These are phyloP conservation scores for Conomelus anceps DNA, from an alignment of 2,888 invertebrate genomes.

Conservation along the genomic window DNA sequence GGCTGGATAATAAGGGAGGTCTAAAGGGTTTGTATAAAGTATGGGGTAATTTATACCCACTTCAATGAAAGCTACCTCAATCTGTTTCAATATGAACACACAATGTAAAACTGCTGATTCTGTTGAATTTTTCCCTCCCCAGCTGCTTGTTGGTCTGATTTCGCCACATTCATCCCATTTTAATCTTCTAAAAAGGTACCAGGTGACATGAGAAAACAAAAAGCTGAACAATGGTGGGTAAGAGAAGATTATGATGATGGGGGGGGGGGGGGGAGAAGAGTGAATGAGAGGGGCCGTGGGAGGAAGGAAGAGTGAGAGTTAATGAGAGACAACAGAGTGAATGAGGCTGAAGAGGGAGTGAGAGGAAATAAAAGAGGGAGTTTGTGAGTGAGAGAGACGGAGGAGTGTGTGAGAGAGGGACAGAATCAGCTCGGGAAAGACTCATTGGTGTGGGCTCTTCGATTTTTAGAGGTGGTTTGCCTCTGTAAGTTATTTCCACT, in stretches of 20 bases:
- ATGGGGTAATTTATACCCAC: not conserved
- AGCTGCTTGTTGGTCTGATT: not conserved
- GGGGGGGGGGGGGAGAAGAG: no score
- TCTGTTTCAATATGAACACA: not conserved
- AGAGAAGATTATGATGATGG: no score
- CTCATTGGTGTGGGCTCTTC: not conserved
- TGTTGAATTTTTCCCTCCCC: not conserved
- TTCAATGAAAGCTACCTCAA: not conserved
- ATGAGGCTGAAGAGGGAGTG: not conserved
- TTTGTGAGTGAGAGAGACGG: not conserved
- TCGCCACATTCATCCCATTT: not conserved
- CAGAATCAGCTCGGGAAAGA: no score
- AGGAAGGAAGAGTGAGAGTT: no score
- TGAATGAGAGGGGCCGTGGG: no score
- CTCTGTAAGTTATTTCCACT: not conserved
- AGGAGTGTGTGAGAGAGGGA: not conserved
- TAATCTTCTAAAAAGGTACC: not conserved
- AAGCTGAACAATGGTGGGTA: no score
- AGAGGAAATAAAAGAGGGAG: not conserved
- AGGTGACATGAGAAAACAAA: not conserved
- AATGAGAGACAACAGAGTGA: no score
- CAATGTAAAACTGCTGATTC: not conserved
- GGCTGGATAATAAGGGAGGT: no score
- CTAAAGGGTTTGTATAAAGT: no score
- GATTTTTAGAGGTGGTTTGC: not conserved